Percentiles rank a stretch among this genome's conserved stretches.
Conservation (phyloP, 2,797 vertebrate genomes). For the Mallotus villosus region DNA sequence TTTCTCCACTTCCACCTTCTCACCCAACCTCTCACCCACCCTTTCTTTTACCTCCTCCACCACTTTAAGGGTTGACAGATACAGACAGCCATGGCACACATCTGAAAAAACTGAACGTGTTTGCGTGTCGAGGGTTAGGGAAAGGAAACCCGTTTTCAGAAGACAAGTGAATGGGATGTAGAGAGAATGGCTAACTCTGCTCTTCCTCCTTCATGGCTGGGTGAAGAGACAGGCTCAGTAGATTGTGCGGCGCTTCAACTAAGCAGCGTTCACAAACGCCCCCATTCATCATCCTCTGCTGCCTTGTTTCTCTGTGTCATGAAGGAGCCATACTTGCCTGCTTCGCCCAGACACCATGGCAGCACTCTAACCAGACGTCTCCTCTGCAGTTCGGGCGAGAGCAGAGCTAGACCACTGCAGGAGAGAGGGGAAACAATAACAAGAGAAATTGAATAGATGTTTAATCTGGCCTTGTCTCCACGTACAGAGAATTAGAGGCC, state of each 20-base stretch:
- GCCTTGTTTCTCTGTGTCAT: constrained; percentile 57
- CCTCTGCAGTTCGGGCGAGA: constrained; percentile 33
- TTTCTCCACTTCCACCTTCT: constrained; percentile 2
- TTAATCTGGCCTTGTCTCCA: constrained; percentile 20
- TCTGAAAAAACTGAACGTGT: too few relatives aligned
- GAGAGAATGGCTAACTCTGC: too few relatives aligned
- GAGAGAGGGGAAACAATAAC: constrained; percentile 9
- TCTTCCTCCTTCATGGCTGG: too few relatives aligned
- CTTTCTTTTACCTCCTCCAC: neutral
- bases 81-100: too few relatives aligned
- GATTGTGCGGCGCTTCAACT: neutral
- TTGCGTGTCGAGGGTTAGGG: too few relatives aligned
- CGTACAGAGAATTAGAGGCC: constrained; percentile 27
- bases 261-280: constrained; percentile 55
- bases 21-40: constrained; percentile 8
- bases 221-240: too few relatives aligned
- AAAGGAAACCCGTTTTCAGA: too few relatives aligned
- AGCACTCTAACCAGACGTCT: constrained; percentile 42
- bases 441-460: constrained; percentile 27
- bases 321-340: constrained; percentile 52
- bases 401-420: neutral
- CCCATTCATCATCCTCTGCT: constrained; percentile 68
- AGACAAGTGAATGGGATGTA: too few relatives aligned
- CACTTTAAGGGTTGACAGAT: neutral
- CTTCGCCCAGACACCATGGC: constrained; percentile 51